phyloP scores from a whole-genome alignment of 2,888 invertebrate genomes.

The Tenthredo notha region DNA sequence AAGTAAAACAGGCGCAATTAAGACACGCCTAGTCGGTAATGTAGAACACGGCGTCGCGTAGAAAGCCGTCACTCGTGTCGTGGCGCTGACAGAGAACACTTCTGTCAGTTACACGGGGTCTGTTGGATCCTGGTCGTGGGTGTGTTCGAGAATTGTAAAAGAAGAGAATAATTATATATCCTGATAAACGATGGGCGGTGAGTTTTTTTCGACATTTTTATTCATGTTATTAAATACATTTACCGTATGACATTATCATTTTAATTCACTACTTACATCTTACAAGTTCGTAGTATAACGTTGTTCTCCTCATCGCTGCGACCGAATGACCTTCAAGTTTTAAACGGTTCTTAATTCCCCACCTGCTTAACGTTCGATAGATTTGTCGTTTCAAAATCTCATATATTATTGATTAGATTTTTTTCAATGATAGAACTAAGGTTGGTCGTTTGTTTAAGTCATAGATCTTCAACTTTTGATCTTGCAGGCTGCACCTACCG shows the following conservation, averaged over 20 bases:
- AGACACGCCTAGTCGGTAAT: constrained; percentile 12
- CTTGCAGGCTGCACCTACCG: background rate
- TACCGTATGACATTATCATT: constrained; percentile 5
- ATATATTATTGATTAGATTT: background rate
- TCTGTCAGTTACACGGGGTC: constrained; percentile 65
- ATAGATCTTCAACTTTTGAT: background rate
- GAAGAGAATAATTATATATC: background rate
- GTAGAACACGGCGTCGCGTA: constrained; percentile 16
- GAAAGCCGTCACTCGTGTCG: constrained; percentile 69
- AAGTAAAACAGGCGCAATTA: background rate
- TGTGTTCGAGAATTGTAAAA: constrained; percentile 60
- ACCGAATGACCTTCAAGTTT: constrained; percentile 73
- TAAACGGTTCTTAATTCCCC: constrained; percentile 52
- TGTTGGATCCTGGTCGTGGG: constrained; percentile 63
- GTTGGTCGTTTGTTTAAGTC: background rate
- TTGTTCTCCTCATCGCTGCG: constrained; percentile 45
- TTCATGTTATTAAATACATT: background rate
- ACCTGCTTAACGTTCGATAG: background rate
- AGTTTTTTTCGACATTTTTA: constrained; percentile 59
- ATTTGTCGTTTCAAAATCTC: background rate
- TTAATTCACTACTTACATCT: constrained; percentile 25
- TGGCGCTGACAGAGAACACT: constrained; percentile 66
- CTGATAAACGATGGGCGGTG: constrained; percentile 71
- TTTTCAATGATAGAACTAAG: background rate
- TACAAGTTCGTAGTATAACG: background rate